Percentiles rank a stretch among this genome's conserved stretches.
phyloP scores from a whole-genome alignment of 2,113 vertebrate genomes.

The Daphoenositta chrysoptera region DNA sequence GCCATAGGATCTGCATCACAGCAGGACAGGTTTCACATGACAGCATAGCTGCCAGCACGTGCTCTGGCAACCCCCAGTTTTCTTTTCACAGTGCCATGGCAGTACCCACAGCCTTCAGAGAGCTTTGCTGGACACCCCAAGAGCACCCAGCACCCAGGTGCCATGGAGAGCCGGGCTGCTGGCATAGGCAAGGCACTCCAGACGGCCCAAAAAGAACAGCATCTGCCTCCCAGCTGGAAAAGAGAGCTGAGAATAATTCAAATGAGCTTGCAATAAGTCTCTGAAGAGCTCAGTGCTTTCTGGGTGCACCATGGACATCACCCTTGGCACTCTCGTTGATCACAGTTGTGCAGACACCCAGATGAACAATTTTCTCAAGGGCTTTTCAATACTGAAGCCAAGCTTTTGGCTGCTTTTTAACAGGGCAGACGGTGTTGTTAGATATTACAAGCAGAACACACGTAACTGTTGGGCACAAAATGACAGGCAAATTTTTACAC shows the following conservation, averaged over 20 bases:
- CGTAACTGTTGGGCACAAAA: background rate
- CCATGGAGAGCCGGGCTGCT: background rate
- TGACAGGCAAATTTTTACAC: background rate
- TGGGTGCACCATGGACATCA: background rate
- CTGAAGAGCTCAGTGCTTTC: background rate
- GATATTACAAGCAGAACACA: background rate
- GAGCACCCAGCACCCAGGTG: background rate
- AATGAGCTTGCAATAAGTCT: background rate
- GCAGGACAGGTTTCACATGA: background rate
- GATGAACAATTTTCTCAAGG: background rate
- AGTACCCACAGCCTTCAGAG: background rate
- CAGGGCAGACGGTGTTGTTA: background rate
- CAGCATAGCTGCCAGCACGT: background rate
- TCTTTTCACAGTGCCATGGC: background rate
- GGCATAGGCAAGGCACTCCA: background rate
- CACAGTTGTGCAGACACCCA: background rate
- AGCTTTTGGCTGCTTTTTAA: background rate
- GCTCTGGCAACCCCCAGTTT: background rate
- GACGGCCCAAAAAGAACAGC: background rate
- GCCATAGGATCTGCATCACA: background rate
- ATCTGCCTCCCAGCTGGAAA: background rate
- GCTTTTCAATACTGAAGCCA: background rate
- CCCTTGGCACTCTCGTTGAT: fast-evolving
- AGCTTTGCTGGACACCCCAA: background rate
- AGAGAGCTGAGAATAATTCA: background rate